Base-by-base conservation (phyloP, 2,888 invertebrate genomes). In the Toxonevra muliebris region DNA sequence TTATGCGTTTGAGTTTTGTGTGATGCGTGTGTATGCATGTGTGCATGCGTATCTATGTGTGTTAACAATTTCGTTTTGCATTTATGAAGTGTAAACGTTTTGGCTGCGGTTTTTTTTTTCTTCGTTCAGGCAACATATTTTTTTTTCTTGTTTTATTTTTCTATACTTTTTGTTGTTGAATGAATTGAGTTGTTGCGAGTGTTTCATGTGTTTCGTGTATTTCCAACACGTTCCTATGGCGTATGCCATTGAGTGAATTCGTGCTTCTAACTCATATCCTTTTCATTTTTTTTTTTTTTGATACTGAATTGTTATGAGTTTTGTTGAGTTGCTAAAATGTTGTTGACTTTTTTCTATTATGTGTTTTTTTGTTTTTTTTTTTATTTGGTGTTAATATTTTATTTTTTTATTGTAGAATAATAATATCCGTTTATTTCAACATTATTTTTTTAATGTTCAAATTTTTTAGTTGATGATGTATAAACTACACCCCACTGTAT, bases 21-120 rank as follows among this genome's bases (percentile, higher is more conserved):
- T 48, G 30, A 54, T 15, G 20, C 40, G 19, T 53, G 50, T 63
- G 64, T 48, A 19, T 50, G 52, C 50, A 57, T 53, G 20, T 19
- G n/a, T 4, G 58, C 30, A 9, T 5, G 2, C 9, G 42, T 42
- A 50, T 17, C 19, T 15, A 12, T 13, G 30, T 15, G 41, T n/a
- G 52, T 9, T 50, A 54, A 15, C 48, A 43, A 58, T 52, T 12
- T 42, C 41, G 61, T 69, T 70, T 66, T 70, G 74, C 79, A 76
- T 80, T 80, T 82, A 82, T 83, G 79, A 82, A 76, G 82, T 82
- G 82, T 73, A 79, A 82, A 82, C 81, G 82, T 80, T 81, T 80
- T 73, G 79, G 75, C 78, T 83, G 82, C 75, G 83, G 82, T 82
- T 82, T 77, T 77, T 73, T 71, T 76, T 74, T 72, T 65, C 20